Conservation (phyloP, 2,888 invertebrate genomes). For the Piscicola geometra region DNA sequence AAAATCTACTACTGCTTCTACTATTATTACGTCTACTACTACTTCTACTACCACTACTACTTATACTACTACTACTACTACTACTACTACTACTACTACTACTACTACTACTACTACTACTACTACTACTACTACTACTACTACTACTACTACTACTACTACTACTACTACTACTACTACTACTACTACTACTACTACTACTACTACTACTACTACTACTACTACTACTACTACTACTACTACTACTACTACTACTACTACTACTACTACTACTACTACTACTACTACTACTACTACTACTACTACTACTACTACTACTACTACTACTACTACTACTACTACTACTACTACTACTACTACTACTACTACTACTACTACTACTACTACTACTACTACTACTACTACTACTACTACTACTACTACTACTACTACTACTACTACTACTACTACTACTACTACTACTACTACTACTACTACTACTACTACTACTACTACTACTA, state of each 20-base stretch:
- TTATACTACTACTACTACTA: slow-evolving; percentile 29
- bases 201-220: slow-evolving; percentile 31
- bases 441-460: slow-evolving; percentile 19
- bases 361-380: slow-evolving; percentile 25
- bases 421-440: not conserved
- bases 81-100: slow-evolving; percentile 17
- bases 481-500: slow-evolving; percentile 32
- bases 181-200: slow-evolving; percentile 32
- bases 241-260: slow-evolving; percentile 30
- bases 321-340: slow-evolving; percentile 20
- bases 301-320: slow-evolving; percentile 27
- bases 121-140: slow-evolving; percentile 32
- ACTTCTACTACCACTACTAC: slow-evolving; percentile 16
- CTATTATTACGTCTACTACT: too few species aligned
- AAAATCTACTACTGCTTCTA: too few species aligned
- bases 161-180: slow-evolving; percentile 31
- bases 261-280: slow-evolving; percentile 31
- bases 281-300: slow-evolving; percentile 30
- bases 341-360: slow-evolving; percentile 12
- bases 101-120: slow-evolving; percentile 13
- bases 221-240: slow-evolving; percentile 30
- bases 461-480: slow-evolving; percentile 33
- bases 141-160: slow-evolving; percentile 32
- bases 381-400: slow-evolving; percentile 29
- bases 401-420: slow-evolving; percentile 26